Conservation (phyloP, 2,888 invertebrate species). For the Dynastes maya region DNA sequence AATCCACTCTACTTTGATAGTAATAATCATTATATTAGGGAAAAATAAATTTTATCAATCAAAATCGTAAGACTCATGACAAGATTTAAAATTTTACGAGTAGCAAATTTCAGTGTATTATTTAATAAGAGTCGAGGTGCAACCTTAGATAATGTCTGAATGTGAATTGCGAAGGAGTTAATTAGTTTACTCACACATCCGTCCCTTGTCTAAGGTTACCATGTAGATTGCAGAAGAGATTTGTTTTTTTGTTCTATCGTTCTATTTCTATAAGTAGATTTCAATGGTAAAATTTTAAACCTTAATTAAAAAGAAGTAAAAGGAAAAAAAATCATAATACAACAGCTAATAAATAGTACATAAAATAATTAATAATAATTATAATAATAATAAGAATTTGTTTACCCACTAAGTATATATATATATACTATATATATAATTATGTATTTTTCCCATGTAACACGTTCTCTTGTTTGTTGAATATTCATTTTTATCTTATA, state of each 20-base stretch:
- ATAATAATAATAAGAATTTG: conserved; percentile 6
- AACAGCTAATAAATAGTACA: conserved; percentile 40
- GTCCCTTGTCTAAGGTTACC: no score
- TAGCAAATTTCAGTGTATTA: neutral
- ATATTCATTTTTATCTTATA: neutral
- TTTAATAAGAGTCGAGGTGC: neutral
- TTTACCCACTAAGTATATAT: conserved; percentile 31
- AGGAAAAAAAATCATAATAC: conserved; percentile 30
- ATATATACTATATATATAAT: conserved; percentile 15
- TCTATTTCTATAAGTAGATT: conserved; percentile 6
- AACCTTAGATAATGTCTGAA: no score
- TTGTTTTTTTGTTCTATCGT: neutral
- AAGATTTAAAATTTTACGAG: conserved; percentile 34
- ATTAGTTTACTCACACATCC: no score
- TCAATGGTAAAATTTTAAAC: conserved; percentile 36
- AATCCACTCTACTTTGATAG: conserved; percentile 11
- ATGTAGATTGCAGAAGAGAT: no score
- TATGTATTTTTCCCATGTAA: neutral
- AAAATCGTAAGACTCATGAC: neutral
- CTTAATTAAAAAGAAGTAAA: conserved; percentile 13
- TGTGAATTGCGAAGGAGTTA: no score
- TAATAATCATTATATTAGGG: conserved; percentile 1
- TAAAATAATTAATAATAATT: conserved; percentile 29
- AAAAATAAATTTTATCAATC: neutral
- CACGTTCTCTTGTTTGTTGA: neutral